phyloP scores from a whole-genome alignment of 2,797 vertebrate genomes.

The Sebastes itinus region DNA sequence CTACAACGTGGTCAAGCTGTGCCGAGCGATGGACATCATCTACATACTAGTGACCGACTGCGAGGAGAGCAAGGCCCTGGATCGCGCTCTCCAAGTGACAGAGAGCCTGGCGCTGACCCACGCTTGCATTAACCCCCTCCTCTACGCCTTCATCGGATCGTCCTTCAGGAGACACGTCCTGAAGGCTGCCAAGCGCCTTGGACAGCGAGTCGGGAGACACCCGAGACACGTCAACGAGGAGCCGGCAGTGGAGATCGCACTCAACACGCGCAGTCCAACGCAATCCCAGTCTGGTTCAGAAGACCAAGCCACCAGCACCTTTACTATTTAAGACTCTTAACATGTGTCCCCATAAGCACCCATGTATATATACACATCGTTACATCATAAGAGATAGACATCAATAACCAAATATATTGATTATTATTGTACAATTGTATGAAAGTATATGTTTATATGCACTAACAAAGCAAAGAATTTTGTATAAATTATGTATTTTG shows the following conservation, averaged over 20 bases:
- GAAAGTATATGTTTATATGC: conserved; percentile 12
- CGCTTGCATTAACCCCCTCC: conserved; percentile 92
- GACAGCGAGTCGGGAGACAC: conserved; percentile 73
- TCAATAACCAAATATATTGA: background rate
- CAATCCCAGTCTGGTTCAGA: conserved; percentile 82
- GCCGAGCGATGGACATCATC: conserved; percentile 86
- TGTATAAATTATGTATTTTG: conserved; percentile 59
- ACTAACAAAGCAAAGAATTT: conserved; percentile 32
- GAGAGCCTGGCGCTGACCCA: conserved; percentile 91
- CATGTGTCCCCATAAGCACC: conserved; percentile 13
- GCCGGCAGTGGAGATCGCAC: conserved; percentile 74
- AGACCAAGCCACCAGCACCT: conserved; percentile 85
- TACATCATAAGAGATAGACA: background rate
- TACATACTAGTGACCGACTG: conserved; percentile 87
- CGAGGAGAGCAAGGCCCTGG: conserved; percentile 84
- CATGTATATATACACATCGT: conserved; percentile 13
- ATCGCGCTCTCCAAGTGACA: conserved; percentile 86
- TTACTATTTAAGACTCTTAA: conserved; percentile 77
- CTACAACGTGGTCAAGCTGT: conserved; percentile 91
- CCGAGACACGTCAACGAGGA: conserved; percentile 34
- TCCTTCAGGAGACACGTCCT: conserved; percentile 89
- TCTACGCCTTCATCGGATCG: conserved; percentile 90
- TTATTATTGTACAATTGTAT: background rate
- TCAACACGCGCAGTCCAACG: conserved; percentile 57
- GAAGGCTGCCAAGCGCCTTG: conserved; percentile 85